These are phyloP conservation scores for Oreortyx pictus DNA, from an alignment of 2,797 vertebrate genomes.

Conservation along the genomic window DNA sequence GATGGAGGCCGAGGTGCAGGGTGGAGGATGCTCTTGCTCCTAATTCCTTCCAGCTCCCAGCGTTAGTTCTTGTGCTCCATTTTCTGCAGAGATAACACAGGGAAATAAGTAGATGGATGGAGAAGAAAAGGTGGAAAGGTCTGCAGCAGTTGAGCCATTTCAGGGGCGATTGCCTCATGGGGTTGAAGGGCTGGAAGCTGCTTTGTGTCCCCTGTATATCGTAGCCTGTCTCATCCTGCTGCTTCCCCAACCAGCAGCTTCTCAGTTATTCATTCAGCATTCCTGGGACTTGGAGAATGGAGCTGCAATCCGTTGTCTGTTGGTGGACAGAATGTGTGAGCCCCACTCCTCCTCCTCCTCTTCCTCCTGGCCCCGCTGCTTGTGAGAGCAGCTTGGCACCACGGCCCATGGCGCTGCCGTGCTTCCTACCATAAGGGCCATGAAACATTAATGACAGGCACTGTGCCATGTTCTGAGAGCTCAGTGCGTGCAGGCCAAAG, in stretches of 20 bases:
- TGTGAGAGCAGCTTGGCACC: fast-evolving
- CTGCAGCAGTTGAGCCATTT: background rate
- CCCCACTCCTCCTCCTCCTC: background rate
- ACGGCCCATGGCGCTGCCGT: fast-evolving
- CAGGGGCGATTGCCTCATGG: background rate
- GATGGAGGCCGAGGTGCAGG: background rate
- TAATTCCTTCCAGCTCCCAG: background rate
- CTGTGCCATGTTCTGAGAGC: background rate
- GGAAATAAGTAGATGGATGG: background rate
- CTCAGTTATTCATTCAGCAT: background rate
- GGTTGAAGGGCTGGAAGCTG: background rate
- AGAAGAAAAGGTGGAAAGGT: background rate
- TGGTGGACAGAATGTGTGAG: background rate
- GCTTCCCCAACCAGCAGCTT: background rate
- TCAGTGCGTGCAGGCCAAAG: background rate
- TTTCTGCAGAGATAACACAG: background rate
- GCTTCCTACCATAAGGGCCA: background rate
- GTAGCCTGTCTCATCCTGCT: background rate
- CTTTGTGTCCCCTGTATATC: background rate
- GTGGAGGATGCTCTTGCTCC: fast-evolving
- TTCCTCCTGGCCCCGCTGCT: background rate
- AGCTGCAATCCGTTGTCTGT: fast-evolving
- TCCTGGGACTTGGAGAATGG: background rate
- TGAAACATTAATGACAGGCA: background rate
- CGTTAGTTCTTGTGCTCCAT: fast-evolving